Conservation (phyloP, 1,140 invertebrate genomes). For the Melanaphis sacchari region DNA sequence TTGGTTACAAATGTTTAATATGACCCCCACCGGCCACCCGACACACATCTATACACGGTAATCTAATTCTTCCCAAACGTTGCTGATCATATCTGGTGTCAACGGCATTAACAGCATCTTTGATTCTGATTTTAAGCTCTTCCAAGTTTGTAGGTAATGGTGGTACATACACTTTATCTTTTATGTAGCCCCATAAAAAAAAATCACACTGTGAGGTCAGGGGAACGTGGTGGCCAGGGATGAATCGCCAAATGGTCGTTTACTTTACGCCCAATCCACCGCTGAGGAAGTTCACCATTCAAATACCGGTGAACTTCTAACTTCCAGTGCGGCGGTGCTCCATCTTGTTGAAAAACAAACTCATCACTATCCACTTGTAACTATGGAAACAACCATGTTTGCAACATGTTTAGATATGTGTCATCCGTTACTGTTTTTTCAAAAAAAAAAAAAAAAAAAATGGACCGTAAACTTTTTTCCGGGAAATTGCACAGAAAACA, state of each 20-base stretch:
- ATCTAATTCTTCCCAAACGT: too few species aligned
- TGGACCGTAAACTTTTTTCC: background rate
- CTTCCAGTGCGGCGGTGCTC: slow-evolving; percentile 61
- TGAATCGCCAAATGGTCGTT: background rate
- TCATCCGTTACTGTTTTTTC: background rate
- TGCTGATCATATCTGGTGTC: too few species aligned
- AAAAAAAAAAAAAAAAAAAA: background rate
- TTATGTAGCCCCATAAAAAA: too few species aligned
- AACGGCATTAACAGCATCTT: too few species aligned
- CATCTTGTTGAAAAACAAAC: slow-evolving; percentile 60
- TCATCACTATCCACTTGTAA: slow-evolving; percentile 36
- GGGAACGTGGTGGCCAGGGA: background rate
- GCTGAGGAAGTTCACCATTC: slow-evolving; percentile 18
- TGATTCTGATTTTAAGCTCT: too few species aligned
- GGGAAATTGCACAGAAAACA: background rate
- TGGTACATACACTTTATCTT: too few species aligned
- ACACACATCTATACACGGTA: too few species aligned
- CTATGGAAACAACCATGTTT: background rate
- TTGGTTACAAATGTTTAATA: too few species aligned
- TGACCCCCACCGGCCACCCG: too few species aligned
- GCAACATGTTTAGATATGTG: background rate
- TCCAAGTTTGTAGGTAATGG: too few species aligned
- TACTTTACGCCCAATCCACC: slow-evolving; percentile 17
- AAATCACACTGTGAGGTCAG: background rate
- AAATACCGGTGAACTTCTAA: slow-evolving; percentile 55